Base-by-base conservation (phyloP, 2,113 vertebrate genomes). In the Lampris megalopsis region DNA sequence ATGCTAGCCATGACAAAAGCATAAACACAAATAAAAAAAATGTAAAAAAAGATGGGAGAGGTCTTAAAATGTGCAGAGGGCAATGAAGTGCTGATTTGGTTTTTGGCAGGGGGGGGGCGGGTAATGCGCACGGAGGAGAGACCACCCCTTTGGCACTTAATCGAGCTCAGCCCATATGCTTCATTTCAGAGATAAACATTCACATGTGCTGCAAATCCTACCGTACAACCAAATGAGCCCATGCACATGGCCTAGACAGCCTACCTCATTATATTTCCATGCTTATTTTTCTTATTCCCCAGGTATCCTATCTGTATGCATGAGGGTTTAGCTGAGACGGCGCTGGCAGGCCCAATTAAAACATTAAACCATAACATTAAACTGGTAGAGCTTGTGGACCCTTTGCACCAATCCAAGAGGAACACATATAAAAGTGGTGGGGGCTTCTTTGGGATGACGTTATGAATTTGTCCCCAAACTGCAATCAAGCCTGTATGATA, bases 141-240 rank as follows among this genome's bases (percentile, higher is more conserved):
- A 80, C 82, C 82, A 73, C 82, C 82, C 75, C 62, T 87, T 86
- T 86, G 77, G 80, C 83, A 80, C 65, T 70, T 75, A 77, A 68
- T 82, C 71, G 77, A 88, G 65, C 86, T 82, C 53, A 59, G 73
- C 54, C 77, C 69, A 68, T 75, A 85, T 68, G 91, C 82, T 88
- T 85, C 78, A 85, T 88, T 91, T 90, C 86, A 88, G 60, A 89
- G 75, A 92, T 91, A 93, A 92, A 94, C 87, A 92, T 88, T 89
- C 84, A 87, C 89, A 92, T 92, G 84, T 91, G 92, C 75, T 86
- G 78, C 82, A 86, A 85, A 79, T 59, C 50, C 67, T 54, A 71
- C 77, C 8, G n/a, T 72, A 86, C 38, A 59, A 83, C 70, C 82
- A 68, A 68, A 82, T 52, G 75, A 78, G 62, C 70, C 73, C 80